Conservation (phyloP, 2,113 vertebrate genomes). For the Hiodon tergisus region DNA sequence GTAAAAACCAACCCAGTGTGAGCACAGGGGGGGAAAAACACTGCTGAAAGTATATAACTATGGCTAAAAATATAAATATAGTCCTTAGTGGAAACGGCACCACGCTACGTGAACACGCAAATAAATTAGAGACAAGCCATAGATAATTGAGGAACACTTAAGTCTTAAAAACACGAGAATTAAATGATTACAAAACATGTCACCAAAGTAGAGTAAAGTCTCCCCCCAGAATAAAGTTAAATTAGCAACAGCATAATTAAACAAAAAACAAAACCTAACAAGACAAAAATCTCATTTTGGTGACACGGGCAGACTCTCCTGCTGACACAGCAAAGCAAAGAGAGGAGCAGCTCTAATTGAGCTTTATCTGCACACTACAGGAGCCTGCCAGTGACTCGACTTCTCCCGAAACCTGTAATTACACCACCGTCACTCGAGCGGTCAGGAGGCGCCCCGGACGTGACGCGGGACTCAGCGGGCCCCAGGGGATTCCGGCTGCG, state of each 20-base stretch:
- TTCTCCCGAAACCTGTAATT: conserved; percentile 60
- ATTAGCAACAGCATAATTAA: conserved; percentile 46
- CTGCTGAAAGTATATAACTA: background rate
- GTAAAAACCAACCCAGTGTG: too few relatives aligned
- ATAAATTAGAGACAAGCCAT: conserved; percentile 48
- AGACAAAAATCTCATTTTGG: conserved; percentile 46
- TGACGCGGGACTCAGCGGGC: conserved; percentile 27
- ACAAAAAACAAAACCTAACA: conserved; percentile 44
- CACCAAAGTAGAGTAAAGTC: conserved; percentile 39
- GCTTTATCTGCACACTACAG: conserved; percentile 52
- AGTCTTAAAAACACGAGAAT: conserved; percentile 39
- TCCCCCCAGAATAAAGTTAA: conserved; percentile 38
- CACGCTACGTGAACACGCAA: conserved; percentile 30
- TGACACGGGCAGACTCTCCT: conserved; percentile 40
- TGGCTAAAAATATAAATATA: background rate
- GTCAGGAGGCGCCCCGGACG: conserved; percentile 32
- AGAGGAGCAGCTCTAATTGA: conserved; percentile 60
- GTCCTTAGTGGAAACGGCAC: conserved; percentile 17
- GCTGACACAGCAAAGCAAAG: conserved; percentile 57
- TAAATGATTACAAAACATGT: conserved; percentile 38
- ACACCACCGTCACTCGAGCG: conserved; percentile 54
- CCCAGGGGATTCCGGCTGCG: background rate
- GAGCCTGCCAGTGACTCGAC: conserved; percentile 53
- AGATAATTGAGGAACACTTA: conserved; percentile 37
- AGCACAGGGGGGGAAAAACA: background rate